Evolutionary conservation across 1,140 invertebrate species (phyloP).

Genomic region (Panulirus ornatus): DNA sequence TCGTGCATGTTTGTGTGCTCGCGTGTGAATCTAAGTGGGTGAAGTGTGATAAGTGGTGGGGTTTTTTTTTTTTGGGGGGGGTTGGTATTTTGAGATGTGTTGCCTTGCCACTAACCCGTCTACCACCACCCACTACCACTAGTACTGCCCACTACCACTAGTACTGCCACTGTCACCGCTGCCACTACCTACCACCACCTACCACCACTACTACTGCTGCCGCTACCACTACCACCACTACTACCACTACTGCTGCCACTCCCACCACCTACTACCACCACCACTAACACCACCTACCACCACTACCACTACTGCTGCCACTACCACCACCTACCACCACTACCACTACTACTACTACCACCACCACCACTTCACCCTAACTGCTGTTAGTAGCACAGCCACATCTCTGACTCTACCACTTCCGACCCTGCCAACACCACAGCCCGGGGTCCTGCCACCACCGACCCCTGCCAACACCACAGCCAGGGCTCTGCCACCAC

Average conservation of each 20-base stretch:
- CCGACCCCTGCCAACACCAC: too few relatives aligned
- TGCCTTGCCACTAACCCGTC: background rate
- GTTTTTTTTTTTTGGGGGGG: too few relatives aligned
- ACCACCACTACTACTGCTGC: background rate
- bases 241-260: background rate
- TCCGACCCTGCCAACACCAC: too few relatives aligned
- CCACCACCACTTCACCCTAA: background rate
- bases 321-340: slow-evolving; percentile 9
- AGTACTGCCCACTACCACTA: background rate
- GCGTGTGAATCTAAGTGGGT: too few relatives aligned
- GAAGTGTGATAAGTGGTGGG: too few relatives aligned
- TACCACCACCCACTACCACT: slow-evolving; percentile 9
- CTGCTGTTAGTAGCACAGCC: too few relatives aligned
- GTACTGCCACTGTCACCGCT: background rate
- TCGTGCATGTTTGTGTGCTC: too few relatives aligned
- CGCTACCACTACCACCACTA: background rate
- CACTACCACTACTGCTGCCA: background rate
- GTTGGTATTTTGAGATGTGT: too few relatives aligned
- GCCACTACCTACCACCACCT: background rate
- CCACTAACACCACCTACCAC: background rate
- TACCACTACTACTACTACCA: slow-evolving; percentile 32
- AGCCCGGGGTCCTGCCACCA: too few relatives aligned
- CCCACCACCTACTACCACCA: background rate
- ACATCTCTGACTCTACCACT: too few relatives aligned
- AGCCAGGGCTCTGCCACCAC: too few relatives aligned